Evolutionary conservation across 1,140 invertebrate genomes (phyloP).

Genomic region (Saccostrea glomerata): DNA sequence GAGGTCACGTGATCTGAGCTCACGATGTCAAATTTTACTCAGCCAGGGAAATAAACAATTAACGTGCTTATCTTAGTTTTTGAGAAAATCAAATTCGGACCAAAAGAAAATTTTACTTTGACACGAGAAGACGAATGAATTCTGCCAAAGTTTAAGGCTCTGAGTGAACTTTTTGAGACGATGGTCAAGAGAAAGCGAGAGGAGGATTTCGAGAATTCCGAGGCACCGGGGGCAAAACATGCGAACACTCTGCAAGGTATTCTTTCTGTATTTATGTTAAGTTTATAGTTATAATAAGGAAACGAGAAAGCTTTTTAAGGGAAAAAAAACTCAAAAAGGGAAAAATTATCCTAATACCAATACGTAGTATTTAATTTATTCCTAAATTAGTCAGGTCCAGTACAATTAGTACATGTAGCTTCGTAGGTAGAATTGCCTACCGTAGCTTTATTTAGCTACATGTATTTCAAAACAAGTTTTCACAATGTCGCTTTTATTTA

Average conservation of each 20-base stretch:
- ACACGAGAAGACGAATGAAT: constrained; percentile 29
- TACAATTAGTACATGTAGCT: too few species aligned
- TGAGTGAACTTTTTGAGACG: constrained; percentile 39
- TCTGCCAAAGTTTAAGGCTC: not conserved
- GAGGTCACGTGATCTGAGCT: constrained; percentile 39
- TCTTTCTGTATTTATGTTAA: not conserved
- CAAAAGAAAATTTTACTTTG: constrained; percentile 5
- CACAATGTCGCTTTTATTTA: too few species aligned
- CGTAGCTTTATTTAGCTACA: too few species aligned
- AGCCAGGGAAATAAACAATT: not conserved
- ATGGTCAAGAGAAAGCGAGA: constrained; percentile 46
- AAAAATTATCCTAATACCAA: too few species aligned
- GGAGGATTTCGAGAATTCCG: not conserved
- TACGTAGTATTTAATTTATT: too few species aligned
- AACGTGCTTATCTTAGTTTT: constrained; percentile 24
- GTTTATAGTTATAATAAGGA: too few species aligned
- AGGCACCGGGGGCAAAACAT: constrained; percentile 12
- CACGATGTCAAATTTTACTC: constrained; percentile 37
- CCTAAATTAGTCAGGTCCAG: too few species aligned
- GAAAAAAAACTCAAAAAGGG: too few species aligned
- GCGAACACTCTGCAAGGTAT: constrained; percentile 21
- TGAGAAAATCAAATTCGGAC: constrained; percentile 12
- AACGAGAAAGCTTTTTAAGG: too few species aligned
- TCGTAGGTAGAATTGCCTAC: too few species aligned
- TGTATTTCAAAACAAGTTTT: too few species aligned